phyloP scores from a whole-genome alignment of 2,888 invertebrate species.

The Lithophane ornitopus region DNA sequence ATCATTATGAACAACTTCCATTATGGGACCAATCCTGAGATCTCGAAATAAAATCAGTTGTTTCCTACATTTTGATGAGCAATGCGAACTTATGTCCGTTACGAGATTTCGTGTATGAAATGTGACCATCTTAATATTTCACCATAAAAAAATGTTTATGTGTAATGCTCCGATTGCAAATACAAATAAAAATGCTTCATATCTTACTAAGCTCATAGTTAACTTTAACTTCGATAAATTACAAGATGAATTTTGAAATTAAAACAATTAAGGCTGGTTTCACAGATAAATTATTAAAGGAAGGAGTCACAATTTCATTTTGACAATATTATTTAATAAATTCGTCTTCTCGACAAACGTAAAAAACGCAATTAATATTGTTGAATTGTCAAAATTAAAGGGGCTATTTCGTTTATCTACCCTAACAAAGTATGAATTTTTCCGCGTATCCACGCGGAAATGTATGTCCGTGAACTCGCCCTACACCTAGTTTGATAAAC shows the following conservation, averaged over 20 bases:
- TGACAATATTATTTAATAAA: background rate
- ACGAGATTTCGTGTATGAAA: no score
- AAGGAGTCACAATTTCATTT: background rate
- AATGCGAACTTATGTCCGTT: no score
- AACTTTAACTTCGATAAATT: background rate
- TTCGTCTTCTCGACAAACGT: background rate
- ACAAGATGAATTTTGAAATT: background rate
- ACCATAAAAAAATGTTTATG: background rate
- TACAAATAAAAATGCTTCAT: constrained; percentile 5
- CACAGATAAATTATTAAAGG: background rate
- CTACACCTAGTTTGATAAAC: no score
- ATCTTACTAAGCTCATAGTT: constrained; percentile 12
- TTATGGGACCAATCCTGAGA: no score
- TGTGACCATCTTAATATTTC: background rate
- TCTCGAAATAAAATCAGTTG: no score
- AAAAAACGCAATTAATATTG: background rate
- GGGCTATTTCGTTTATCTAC: no score
- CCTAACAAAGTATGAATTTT: no score
- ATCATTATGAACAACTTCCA: no score
- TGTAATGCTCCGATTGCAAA: background rate
- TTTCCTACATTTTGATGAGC: no score
- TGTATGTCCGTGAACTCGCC: no score
- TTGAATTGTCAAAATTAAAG: background rate
- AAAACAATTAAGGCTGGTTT: background rate
- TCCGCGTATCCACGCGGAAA: no score